Conservation (phyloP, 2,797 vertebrate genomes). For the Crotalus adamanteus region DNA sequence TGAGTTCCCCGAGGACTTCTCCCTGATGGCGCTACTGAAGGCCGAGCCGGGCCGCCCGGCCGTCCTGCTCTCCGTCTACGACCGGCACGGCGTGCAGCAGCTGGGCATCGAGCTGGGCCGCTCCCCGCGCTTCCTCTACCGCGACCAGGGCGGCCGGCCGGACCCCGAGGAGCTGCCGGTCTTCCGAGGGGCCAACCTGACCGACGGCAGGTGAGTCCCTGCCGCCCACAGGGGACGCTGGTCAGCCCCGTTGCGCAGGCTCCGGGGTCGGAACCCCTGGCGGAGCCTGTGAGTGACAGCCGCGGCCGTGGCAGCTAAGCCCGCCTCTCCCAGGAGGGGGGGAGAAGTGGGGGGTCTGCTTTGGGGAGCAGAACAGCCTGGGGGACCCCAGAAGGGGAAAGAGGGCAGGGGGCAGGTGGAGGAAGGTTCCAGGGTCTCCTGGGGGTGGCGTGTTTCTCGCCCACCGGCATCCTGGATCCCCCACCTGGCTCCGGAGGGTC, state of each 20-base stretch:
- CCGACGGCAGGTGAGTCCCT: slow-evolving; percentile 75
- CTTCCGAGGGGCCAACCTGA: slow-evolving; percentile 85
- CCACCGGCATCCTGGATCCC: not conserved
- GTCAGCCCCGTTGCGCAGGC: fast-evolving
- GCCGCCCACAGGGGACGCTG: fast-evolving
- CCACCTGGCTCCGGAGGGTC: not conserved
- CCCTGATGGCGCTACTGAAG: slow-evolving; percentile 85
- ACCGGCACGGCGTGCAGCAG: slow-evolving; percentile 84
- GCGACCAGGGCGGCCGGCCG: slow-evolving; percentile 85
- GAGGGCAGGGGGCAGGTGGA: not conserved
- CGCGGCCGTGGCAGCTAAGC: not conserved
- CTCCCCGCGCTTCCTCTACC: slow-evolving; percentile 87
- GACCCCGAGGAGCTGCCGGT: slow-evolving; percentile 84
- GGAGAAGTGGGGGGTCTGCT: not conserved
- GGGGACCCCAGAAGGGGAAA: not conserved
- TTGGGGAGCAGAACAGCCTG: not conserved
- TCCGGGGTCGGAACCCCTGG: fast-evolving
- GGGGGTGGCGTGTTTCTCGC: not conserved
- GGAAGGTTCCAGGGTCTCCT: not conserved
- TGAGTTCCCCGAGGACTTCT: slow-evolving; percentile 89
- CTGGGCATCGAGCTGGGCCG: slow-evolving; percentile 86
- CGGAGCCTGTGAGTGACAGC: fast-evolving
- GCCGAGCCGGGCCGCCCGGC: slow-evolving; percentile 82
- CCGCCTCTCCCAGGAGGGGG: fast-evolving
- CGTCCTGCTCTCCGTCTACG: slow-evolving; percentile 88